Evolutionary conservation across 2,113 vertebrate genomes (phyloP).

Genomic region (Phalacrocorax aristotelis): DNA sequence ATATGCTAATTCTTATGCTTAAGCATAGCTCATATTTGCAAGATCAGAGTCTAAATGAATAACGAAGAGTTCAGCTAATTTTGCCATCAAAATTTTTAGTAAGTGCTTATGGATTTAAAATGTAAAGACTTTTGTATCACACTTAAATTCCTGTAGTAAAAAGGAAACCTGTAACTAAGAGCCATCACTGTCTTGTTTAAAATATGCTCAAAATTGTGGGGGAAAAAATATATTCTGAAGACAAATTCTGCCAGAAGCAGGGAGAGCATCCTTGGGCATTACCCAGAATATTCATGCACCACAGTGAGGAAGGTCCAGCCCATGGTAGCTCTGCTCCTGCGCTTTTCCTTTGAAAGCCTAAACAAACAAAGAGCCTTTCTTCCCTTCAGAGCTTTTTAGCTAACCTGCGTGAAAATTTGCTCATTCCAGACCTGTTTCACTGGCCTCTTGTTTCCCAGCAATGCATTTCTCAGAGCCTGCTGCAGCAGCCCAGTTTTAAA

Average conservation of each 20-base stretch:
- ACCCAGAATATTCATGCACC: not conserved
- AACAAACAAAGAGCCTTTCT: not conserved
- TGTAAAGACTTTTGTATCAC: not conserved
- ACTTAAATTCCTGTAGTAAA: not conserved
- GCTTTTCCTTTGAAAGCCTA: not conserved
- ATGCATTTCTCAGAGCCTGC: not conserved
- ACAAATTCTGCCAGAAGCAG: not conserved
- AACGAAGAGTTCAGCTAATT: not conserved
- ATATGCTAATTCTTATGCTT: not conserved
- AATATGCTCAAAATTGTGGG: not conserved
- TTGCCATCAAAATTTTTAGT: not conserved
- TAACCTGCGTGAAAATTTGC: not conserved
- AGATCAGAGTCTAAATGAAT: not conserved
- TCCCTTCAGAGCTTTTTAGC: not conserved
- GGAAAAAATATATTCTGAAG: not conserved
- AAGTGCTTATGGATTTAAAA: not conserved
- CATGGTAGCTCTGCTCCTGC: not conserved
- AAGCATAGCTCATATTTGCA: not conserved
- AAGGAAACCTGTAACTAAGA: not conserved
- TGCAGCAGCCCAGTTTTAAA: not conserved
- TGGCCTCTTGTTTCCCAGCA: not conserved
- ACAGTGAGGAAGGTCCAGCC: not conserved
- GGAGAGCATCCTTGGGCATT: not conserved
- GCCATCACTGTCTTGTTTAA: not conserved
- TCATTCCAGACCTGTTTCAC: not conserved